Evolutionary conservation across 2,888 invertebrate genomes (phyloP), one percentile per base, ranked within the genome.

Genomic region (Pachymerium ferrugineum): DNA sequence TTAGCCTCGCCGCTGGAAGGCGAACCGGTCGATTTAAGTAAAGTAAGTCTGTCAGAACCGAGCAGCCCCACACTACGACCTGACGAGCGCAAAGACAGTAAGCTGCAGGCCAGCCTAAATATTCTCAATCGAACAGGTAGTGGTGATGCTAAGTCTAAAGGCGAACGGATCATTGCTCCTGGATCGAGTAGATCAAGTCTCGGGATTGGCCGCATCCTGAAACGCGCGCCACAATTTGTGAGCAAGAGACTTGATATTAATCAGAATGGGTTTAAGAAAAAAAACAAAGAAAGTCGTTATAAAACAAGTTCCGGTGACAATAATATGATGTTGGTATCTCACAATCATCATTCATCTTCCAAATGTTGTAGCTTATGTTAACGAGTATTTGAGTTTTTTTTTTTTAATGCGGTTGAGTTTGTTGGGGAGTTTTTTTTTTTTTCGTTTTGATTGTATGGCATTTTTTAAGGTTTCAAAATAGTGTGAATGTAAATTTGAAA

Each of bases 361-460:
- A 86, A 86, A 78, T 86, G 86, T 78, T 87, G 86, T 79, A 87
- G 86, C 79, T 86, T 87, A 78, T 87, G 87, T 85, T 87, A 84
- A 85, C 16, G 22, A 10, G 10, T 10, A 47, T 47, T 22, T 19
- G 16, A 16, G 10, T 38, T 4, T 38, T 16, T 8, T 14, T 47
- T 47, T 22, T 22, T 47, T 22, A 47, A 47, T 22, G 16, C 0
- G 47, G 19, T 8, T 0, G 47, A 22, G n/a, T 47, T 47, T 19
- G 8, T 22, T 16, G 12, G 14, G 16, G 16, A 19, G 22, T n/a
- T n/a, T 47, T 22, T 22, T 47, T 47, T 19, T 47, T 47, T 19
- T 47, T 47, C 22, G n/a, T 42, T n/a, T n/a, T n/a, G n/a, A n/a
- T n/a, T n/a, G n/a, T n/a, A n/a, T n/a, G n/a, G n/a, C n/a, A n/a